These are phyloP conservation scores for Dendropsophus ebraccatus DNA, from an alignment of 2,113 vertebrate genomes.

Conservation along the genomic window DNA sequence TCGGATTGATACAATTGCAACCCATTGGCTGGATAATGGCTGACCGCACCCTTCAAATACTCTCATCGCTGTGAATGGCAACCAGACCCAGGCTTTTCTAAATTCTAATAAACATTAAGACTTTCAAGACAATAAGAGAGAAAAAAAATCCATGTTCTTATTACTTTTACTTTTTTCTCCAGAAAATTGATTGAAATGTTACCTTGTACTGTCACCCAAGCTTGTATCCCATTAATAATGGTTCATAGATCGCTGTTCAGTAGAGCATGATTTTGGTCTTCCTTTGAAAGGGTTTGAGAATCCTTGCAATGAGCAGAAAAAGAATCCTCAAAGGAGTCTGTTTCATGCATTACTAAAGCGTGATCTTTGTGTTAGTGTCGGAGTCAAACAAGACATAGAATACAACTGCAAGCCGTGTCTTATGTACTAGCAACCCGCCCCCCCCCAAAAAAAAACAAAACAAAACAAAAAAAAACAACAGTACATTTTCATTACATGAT, in stretches of 20 bases:
- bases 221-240: constrained; percentile 18
- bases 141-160: neutral
- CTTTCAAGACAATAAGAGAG: constrained; percentile 29
- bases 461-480: no score
- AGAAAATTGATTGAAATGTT: constrained; percentile 26
- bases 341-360: constrained; percentile 5
- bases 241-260: neutral
- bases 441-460: no score
- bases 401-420: neutral
- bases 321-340: neutral
- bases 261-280: neutral
- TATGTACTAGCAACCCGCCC: neutral
- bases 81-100: constrained; percentile 11
- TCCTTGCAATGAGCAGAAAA: neutral
- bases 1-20: neutral
- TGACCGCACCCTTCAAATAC: constrained; percentile 61
- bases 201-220: constrained; percentile 15
- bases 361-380: neutral
- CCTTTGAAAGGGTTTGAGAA: neutral
- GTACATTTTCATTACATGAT: neutral
- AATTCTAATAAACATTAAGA: constrained; percentile 23
- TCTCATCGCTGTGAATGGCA: constrained; percentile 61
- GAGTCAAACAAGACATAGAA: neutral
- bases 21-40: constrained; percentile 59
- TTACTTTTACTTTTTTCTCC: neutral